phyloP scores from a whole-genome alignment of 1,140 invertebrate genomes.

The Neotoxoptera formosana region DNA sequence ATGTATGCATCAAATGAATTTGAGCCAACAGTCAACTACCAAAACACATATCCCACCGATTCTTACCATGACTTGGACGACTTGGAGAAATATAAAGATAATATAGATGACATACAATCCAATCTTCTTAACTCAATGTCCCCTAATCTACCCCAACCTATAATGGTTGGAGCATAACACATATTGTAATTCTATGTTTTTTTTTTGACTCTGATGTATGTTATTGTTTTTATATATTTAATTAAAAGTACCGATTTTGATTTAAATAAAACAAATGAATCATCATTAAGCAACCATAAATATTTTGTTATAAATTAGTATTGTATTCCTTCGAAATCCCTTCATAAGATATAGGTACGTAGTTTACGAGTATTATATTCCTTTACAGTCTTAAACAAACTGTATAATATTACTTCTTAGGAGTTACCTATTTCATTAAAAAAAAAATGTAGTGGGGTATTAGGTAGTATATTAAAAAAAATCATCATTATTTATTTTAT shows the following conservation, averaged over 20 bases:
- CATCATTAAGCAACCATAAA: neutral
- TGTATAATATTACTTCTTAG: neutral
- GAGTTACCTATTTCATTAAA: neutral
- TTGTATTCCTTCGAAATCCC: neutral
- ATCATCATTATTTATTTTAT: neutral
- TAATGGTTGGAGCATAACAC: neutral
- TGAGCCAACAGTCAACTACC: neutral
- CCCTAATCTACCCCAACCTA: neutral
- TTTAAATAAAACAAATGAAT: neutral
- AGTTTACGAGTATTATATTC: no score
- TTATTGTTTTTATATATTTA: neutral
- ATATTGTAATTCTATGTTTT: neutral
- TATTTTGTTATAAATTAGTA: neutral
- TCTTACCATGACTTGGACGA: neutral
- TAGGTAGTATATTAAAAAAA: neutral
- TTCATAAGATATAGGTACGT: neutral
- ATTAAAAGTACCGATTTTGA: neutral
- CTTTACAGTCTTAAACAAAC: neutral
- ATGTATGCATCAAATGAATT: neutral
- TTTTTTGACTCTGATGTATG: neutral
- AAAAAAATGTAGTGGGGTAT: neutral
- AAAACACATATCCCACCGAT: neutral
- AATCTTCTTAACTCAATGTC: neutral
- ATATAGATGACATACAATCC: neutral
- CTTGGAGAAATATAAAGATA: neutral